phyloP scores from a whole-genome alignment of 2,888 invertebrate species.

The Pandemis cinnamomeana region DNA sequence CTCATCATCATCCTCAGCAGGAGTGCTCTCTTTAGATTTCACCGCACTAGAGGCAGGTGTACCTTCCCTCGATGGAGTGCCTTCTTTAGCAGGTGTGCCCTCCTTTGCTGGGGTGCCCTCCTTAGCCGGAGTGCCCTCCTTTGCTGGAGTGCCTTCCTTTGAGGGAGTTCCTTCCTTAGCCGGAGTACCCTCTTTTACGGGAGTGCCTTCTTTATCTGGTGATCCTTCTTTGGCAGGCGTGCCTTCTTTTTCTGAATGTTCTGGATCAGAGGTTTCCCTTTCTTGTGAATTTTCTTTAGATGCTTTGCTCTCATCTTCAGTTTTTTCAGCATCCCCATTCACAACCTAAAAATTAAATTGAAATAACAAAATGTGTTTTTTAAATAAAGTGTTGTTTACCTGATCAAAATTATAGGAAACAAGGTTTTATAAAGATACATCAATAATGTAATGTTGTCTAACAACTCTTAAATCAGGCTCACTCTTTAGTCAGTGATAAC shows the following conservation, averaged over 20 bases:
- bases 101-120: conserved; percentile 55
- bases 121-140: conserved; percentile 55
- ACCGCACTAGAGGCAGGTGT: conserved; percentile 19
- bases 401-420: not conserved
- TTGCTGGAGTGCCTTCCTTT: conserved; percentile 52
- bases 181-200: conserved; percentile 47
- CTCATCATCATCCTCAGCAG: conserved; percentile 40
- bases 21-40: conserved; percentile 32
- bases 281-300: conserved; percentile 68
- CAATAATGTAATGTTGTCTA: too few species aligned
- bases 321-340: conserved; percentile 67
- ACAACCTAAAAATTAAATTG: conserved; percentile 49
- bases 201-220: conserved; percentile 32
- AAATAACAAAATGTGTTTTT: not conserved
- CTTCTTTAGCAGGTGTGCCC: conserved; percentile 55
- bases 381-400: not conserved
- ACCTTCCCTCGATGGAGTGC: conserved; percentile 44
- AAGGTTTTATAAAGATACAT: not conserved
- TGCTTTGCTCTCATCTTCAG: conserved; percentile 56
- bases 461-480: too few species aligned
- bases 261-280: conserved; percentile 54
- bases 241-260: conserved; percentile 41
- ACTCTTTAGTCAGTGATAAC: too few species aligned
- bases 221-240: conserved; percentile 34
- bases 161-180: conserved; percentile 53